Evolutionary conservation across 2,888 invertebrate genomes (phyloP).

Genomic region (Phytoseiulus persimilis): DNA sequence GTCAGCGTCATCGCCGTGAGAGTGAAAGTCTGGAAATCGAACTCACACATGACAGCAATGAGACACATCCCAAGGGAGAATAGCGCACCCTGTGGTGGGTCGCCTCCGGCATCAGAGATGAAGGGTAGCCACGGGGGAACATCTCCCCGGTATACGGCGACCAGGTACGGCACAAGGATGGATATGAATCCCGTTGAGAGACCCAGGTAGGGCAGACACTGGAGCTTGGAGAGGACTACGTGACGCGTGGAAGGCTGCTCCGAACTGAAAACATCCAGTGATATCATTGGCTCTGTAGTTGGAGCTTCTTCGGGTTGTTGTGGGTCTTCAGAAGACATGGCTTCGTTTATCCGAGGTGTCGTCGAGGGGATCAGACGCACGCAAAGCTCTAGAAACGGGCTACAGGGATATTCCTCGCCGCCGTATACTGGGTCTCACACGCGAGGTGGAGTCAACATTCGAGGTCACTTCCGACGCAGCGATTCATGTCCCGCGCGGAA

Average conservation of each 20-base stretch:
- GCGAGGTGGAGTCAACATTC: no score
- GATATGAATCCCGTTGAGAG: neutral
- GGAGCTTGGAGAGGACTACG: neutral
- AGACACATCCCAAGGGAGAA: slow-evolving; percentile 25
- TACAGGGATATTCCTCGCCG: no score
- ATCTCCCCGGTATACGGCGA: slow-evolving; percentile 9
- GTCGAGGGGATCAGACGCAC: no score
- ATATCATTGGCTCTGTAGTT: neutral
- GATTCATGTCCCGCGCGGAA: no score
- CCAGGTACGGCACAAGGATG: neutral
- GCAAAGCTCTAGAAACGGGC: no score
- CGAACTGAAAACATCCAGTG: neutral
- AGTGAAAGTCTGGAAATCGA: no score
- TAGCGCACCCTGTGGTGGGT: slow-evolving; percentile 15
- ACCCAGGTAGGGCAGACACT: slow-evolving; percentile 12
- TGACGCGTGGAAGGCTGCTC: neutral
- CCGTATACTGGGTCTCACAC: no score
- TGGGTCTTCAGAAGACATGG: neutral
- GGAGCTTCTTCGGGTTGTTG: neutral
- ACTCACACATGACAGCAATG: slow-evolving; percentile 23
- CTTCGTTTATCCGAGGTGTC: neutral
- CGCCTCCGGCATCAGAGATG: slow-evolving; percentile 29
- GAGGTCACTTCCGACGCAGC: no score
- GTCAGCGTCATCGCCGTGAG: no score
- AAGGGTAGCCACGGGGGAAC: slow-evolving; percentile 15